Conservation (phyloP, 2,113 vertebrate species). For the Pampusana beccarii region DNA sequence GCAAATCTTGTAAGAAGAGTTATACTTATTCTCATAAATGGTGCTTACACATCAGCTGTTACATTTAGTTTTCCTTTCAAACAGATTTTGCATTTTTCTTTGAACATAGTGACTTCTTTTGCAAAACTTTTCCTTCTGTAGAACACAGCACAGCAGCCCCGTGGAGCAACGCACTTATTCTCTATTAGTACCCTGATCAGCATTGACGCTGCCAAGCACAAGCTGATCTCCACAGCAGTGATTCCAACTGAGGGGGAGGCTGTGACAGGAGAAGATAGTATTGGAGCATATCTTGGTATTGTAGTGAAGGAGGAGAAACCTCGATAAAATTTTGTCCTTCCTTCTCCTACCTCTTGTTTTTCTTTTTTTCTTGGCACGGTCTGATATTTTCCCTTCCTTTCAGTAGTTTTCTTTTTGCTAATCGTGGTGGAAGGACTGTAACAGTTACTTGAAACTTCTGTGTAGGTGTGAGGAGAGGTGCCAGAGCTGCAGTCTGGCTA, state of each 20-base stretch:
- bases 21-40: background rate
- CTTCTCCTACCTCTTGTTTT: background rate
- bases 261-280: background rate
- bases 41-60: background rate
- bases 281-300: background rate
- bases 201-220: background rate
- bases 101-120: background rate
- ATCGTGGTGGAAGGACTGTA: background rate
- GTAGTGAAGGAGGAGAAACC: background rate
- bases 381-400: background rate
- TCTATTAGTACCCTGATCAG: background rate
- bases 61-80: background rate
- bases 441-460: background rate
- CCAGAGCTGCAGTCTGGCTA: background rate
- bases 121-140: background rate
- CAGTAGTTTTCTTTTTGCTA: background rate
- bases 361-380: background rate
- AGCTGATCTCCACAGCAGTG: background rate
- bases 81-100: background rate
- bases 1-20: background rate
- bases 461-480: background rate
- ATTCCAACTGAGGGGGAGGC: background rate
- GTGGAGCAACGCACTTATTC: accelerated
- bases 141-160: background rate
- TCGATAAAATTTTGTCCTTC: background rate